These are phyloP conservation scores for Enteromius afrohamiltoni DNA, from an alignment of 2,797 vertebrate genomes.

Conservation along the genomic window DNA sequence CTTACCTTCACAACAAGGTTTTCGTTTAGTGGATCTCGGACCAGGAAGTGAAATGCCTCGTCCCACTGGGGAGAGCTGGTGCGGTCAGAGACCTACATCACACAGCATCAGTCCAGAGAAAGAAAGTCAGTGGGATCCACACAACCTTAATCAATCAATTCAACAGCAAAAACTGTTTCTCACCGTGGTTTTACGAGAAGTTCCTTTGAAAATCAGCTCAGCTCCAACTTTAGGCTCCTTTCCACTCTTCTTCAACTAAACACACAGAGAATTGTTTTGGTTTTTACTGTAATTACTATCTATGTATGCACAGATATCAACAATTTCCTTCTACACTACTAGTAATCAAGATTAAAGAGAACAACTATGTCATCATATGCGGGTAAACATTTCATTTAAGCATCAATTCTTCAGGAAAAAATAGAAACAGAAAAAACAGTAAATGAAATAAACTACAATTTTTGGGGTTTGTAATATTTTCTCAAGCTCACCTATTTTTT, in stretches of 20 bases:
- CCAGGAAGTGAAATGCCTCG: constrained; percentile 85
- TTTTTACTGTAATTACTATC: no score
- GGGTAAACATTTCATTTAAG: background rate
- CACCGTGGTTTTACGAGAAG: constrained; percentile 86
- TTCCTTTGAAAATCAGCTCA: constrained; percentile 76
- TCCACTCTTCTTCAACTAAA: constrained; percentile 86
- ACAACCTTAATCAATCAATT: background rate
- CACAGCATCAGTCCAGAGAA: background rate
- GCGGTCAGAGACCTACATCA: constrained; percentile 79
- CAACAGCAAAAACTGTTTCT: constrained; percentile 45
- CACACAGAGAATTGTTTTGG: background rate
- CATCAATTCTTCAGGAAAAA: background rate
- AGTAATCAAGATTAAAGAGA: background rate
- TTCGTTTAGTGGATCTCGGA: constrained; percentile 82
- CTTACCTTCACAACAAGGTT: constrained; percentile 85
- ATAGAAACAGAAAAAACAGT: background rate
- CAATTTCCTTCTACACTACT: no score
- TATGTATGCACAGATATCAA: no score
- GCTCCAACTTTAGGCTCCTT: constrained; percentile 85
- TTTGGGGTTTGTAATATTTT: background rate
- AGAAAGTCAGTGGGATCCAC: background rate
- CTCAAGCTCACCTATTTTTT: background rate
- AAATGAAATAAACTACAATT: background rate
- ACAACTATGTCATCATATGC: background rate
- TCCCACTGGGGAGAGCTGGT: constrained; percentile 85